phyloP scores from a whole-genome alignment of 2,888 invertebrate species.

The Spodoptera picta region DNA sequence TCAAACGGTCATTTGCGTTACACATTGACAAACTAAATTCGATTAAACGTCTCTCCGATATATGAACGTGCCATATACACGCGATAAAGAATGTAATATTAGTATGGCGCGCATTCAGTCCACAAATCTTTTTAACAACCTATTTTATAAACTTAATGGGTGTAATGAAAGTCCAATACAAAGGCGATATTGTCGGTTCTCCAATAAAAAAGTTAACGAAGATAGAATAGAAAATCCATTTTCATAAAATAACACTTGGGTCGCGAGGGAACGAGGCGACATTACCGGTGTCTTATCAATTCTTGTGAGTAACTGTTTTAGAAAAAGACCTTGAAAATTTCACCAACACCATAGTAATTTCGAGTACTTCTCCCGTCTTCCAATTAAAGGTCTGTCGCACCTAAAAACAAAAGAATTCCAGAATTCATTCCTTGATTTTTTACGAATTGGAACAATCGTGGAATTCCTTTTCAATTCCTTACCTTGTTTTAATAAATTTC shows the following conservation, averaged over 20 bases:
- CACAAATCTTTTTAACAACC: slow-evolving; percentile 18
- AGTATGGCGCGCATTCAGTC: slow-evolving; percentile 2
- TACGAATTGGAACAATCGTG: slow-evolving; percentile 4
- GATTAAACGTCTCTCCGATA: too few species aligned
- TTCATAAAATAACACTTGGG: slow-evolving; percentile 58
- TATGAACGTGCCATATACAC: too few species aligned
- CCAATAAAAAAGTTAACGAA: slow-evolving; percentile 39
- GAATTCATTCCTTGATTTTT: slow-evolving; percentile 26
- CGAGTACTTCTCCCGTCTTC: slow-evolving; percentile 59
- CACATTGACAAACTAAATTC: too few species aligned
- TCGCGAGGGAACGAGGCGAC: slow-evolving; percentile 46
- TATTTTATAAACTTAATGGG: slow-evolving; percentile 37
- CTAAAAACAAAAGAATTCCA: slow-evolving; percentile 46
- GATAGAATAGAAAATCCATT: slow-evolving; percentile 50
- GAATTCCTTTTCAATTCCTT: slow-evolving; percentile 14
- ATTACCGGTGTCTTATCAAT: slow-evolving; percentile 60
- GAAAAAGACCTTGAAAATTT: slow-evolving; percentile 54
- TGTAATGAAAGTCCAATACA: slow-evolving; percentile 48
- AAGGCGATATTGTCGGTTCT: slow-evolving; percentile 45
- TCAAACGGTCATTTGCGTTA: too few species aligned
- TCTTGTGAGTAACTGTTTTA: slow-evolving; percentile 38
- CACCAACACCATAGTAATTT: slow-evolving; percentile 65
- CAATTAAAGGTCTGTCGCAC: slow-evolving; percentile 59
- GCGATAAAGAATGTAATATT: background rate
- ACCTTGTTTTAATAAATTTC: slow-evolving; percentile 15